phyloP scores from a whole-genome alignment of 2,888 invertebrate genomes.

The Sphecodes monilicornis region DNA sequence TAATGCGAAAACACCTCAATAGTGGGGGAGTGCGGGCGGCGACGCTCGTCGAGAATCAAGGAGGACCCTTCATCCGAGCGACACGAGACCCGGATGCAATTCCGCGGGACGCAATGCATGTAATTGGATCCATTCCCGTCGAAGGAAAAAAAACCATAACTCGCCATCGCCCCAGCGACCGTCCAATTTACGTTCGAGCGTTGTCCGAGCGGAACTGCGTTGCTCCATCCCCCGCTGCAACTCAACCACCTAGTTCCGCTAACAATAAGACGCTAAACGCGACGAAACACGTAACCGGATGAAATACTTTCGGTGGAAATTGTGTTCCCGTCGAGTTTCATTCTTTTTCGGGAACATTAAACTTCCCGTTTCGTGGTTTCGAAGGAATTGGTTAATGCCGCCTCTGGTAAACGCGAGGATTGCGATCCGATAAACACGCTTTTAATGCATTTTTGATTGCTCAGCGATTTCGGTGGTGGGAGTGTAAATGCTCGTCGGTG shows the following conservation, averaged over 20 bases:
- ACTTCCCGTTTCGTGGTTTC: background rate
- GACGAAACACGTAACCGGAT: background rate
- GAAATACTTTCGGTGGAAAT: background rate
- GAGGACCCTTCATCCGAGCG: background rate
- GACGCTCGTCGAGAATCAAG: conserved; percentile 10
- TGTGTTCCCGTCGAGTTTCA: background rate
- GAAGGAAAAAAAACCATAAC: background rate
- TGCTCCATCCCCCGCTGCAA: background rate
- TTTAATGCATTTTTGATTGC: conserved; percentile 10
- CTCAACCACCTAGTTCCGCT: background rate
- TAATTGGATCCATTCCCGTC: conserved; percentile 39
- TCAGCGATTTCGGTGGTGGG: background rate
- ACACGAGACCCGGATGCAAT: conserved; percentile 9
- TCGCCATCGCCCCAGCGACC: background rate
- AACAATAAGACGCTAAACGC: background rate
- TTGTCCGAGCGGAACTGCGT: conserved; percentile 8
- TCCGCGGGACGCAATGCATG: background rate
- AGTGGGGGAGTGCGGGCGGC: conserved; percentile 9
- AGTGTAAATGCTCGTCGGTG: background rate
- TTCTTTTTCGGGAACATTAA: background rate
- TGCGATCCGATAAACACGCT: background rate
- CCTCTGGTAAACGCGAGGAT: background rate
- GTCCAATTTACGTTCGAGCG: conserved; percentile 33
- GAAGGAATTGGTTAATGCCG: background rate
- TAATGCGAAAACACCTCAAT: conserved; percentile 41